Evolutionary conservation across 2,888 invertebrate genomes (phyloP).

Genomic region (Melanargia galathea): DNA sequence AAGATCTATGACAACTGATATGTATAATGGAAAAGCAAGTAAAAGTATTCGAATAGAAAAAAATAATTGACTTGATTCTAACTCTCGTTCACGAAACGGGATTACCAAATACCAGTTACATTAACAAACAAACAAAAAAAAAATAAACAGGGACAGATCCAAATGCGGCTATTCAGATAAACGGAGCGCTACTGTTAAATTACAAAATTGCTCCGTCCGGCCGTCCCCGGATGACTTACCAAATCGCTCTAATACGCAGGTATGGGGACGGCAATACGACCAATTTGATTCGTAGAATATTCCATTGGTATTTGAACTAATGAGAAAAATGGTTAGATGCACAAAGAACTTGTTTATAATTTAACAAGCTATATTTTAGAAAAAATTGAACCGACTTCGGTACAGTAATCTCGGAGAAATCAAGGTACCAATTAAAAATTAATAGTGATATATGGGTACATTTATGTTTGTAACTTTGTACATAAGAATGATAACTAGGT

Average conservation of each 20-base stretch:
- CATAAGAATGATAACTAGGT: too few relatives aligned
- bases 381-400: too few relatives aligned
- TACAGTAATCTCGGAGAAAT: too few relatives aligned
- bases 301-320: slow-evolving; percentile 6
- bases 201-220: slow-evolving; percentile 47
- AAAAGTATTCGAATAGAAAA: not conserved
- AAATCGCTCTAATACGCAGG: slow-evolving; percentile 29
- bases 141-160: slow-evolving; percentile 37
- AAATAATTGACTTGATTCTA: not conserved
- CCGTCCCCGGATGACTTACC: slow-evolving; percentile 26
- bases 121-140: slow-evolving; percentile 33
- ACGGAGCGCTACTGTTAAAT: slow-evolving; percentile 55
- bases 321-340: not conserved
- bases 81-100: not conserved
- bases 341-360: not conserved
- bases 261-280: slow-evolving; percentile 13
- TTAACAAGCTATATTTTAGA: too few relatives aligned
- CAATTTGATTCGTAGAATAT: slow-evolving; percentile 13
- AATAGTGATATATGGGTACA: too few relatives aligned
- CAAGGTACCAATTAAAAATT: too few relatives aligned
- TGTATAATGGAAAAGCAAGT: not conserved
- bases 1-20: not conserved
- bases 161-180: slow-evolving; percentile 49
- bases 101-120: not conserved
- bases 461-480: too few relatives aligned